A percentile compares a stretch with the other conserved stretches of the same genome.
These are phyloP conservation scores for Tachystola acroxantha DNA, from an alignment of 2,888 invertebrate genomes.

Conservation along the genomic window DNA sequence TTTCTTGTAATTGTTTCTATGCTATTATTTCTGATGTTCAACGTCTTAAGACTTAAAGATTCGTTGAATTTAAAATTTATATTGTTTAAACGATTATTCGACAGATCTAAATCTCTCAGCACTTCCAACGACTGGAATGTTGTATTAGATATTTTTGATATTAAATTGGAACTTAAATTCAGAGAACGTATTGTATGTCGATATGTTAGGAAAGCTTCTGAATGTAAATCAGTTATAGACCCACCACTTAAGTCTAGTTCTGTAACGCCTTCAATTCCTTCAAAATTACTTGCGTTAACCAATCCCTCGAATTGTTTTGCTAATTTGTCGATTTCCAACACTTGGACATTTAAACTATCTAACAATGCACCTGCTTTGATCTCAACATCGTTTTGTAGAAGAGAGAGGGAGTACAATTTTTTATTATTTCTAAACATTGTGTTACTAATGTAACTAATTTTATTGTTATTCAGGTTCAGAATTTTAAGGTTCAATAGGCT, in stretches of 20 bases:
- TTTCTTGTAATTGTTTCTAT: neutral
- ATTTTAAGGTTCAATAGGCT: slow-evolving; percentile 3
- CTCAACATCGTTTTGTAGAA: slow-evolving; percentile 2
- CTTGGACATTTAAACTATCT: too few relatives aligned
- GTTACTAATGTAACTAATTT: slow-evolving; percentile 1
- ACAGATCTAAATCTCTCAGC: slow-evolving; percentile 7
- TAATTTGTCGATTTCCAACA: slow-evolving; percentile 5
- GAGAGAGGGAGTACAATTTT: neutral
- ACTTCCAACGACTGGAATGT: slow-evolving; percentile 1
- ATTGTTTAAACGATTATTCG: slow-evolving; percentile 4
- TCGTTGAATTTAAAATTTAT: slow-evolving; percentile 5
- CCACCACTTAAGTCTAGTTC: slow-evolving; percentile 5
- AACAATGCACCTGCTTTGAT: slow-evolving; percentile 9
- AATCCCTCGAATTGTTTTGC: slow-evolving; percentile 3
- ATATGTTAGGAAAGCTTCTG: slow-evolving; percentile 3
- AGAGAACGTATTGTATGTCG: slow-evolving; percentile 1
- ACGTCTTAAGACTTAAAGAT: neutral
- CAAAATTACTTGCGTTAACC: neutral
- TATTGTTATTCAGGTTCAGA: slow-evolving; percentile 12
- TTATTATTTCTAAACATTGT: neutral
- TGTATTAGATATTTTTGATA: slow-evolving; percentile 2
- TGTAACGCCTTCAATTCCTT: too few relatives aligned
- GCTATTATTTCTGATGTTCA: neutral
- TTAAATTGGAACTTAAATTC: slow-evolving; percentile 8
- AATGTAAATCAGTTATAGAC: slow-evolving; percentile 4